phyloP scores from a whole-genome alignment of 2,888 invertebrate genomes.

The Meteorus colon region DNA sequence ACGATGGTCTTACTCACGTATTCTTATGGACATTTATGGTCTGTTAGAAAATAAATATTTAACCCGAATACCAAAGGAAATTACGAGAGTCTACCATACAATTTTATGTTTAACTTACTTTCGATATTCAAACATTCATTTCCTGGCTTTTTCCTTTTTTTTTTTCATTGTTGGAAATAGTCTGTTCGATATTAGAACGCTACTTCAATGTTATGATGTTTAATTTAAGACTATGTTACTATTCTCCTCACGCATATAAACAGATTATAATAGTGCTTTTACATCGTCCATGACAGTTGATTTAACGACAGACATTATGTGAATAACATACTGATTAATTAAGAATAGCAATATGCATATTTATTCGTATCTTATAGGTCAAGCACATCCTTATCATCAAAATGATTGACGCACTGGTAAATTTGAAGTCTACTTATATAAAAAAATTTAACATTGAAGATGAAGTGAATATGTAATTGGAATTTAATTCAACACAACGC shows the following conservation, averaged over 20 bases:
- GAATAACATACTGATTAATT: neutral
- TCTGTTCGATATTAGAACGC: neutral
- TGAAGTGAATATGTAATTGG: neutral
- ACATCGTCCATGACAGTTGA: slow-evolving; percentile 1
- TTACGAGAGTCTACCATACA: slow-evolving; percentile 34
- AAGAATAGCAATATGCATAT: neutral
- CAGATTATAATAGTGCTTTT: neutral
- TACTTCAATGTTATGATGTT: neutral
- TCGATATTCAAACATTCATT: neutral
- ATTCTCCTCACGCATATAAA: neutral
- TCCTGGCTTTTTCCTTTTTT: slow-evolving; percentile 1
- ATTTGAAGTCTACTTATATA: neutral
- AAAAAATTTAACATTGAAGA: neutral
- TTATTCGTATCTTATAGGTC: neutral
- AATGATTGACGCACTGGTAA: neutral
- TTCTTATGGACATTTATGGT: slow-evolving; percentile 12
- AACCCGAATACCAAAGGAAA: slow-evolving; percentile 47
- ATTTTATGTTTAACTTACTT: slow-evolving; percentile 19
- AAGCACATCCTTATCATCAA: neutral
- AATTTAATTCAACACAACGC: no score
- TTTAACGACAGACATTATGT: neutral
- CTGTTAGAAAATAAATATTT: slow-evolving; percentile 33
- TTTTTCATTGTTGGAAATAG: neutral
- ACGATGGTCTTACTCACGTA: neutral
- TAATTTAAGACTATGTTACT: neutral